Evolutionary conservation across 64 coral and sea anemone species (phyloP).

Genomic region (Dendronephthya gigantea): DNA sequence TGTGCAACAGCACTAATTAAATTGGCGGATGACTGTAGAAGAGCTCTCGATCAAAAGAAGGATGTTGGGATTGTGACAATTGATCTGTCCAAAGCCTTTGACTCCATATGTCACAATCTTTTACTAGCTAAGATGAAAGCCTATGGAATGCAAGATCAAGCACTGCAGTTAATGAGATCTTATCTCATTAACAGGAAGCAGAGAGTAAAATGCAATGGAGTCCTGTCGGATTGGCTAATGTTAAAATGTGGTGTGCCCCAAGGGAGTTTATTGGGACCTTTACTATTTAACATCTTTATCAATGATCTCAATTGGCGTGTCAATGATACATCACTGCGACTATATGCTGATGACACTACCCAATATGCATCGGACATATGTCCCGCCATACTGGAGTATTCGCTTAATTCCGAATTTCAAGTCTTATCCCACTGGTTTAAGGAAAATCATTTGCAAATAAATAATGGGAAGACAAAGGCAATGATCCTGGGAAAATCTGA

Average conservation of each 20-base stretch:
- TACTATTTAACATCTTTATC: conserved; percentile 39
- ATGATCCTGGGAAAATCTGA: background rate
- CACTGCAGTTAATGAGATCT: background rate
- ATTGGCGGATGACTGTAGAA: conserved; percentile 40
- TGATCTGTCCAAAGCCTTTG: conserved; percentile 34
- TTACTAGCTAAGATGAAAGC: conserved; percentile 12
- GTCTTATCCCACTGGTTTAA: background rate
- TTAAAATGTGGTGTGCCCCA: conserved; percentile 22
- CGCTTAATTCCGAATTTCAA: background rate
- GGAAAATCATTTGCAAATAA: background rate
- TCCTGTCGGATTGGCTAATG: background rate
- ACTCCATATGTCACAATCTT: conserved; percentile 39
- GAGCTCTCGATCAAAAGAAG: conserved; percentile 19
- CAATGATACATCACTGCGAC: background rate
- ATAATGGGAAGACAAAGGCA: background rate
- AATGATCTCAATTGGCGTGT: conserved; percentile 9
- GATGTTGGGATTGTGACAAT: conserved; percentile 23
- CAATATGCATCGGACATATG: background rate
- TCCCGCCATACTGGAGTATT: background rate
- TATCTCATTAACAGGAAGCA: conserved; percentile 19
- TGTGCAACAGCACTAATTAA: conserved; percentile 36
- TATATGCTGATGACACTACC: conserved; percentile 31
- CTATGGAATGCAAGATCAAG: background rate
- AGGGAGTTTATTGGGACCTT: conserved; percentile 23
- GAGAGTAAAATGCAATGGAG: conserved; percentile 8